Base-by-base conservation (phyloP, 1,140 invertebrate species). In the Hermatobates lingyangjiaoensis region DNA sequence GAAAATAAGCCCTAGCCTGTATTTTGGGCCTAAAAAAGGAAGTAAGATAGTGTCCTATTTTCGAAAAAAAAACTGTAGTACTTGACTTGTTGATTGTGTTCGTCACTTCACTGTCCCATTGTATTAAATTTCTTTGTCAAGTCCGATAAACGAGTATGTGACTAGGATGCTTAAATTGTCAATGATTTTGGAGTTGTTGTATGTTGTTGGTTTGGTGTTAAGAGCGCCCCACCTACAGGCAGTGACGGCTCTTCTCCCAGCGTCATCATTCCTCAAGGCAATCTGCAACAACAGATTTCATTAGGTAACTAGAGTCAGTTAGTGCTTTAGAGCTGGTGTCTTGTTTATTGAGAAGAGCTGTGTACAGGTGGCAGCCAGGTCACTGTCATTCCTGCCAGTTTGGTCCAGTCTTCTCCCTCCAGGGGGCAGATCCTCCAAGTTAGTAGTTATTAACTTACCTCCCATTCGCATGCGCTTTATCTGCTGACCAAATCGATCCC, bases 321-420 rank as follows among this genome's bases (percentile, higher is more conserved):
- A 21, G 7, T 7, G 25, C 14, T 5, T 25, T 5, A 3, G 4
- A 15, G 23, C 48, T 3, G 10, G 4, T 21, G 24, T 20, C 4
- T 42, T 39, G 20, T 26, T 47, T 27, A 3, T 46, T 46, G 20
- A 5, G n/a, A 3, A 52, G 18, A 10, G n/a, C n/a, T n/a, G n/a
- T n/a, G 45, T 53, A n/a, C 21, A 54, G 60, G 60, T 52, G 60
- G 60, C 57, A 76, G 0, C 79, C 80, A 83, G 59, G 68, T 83
- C 48, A 81, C 80, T 1, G 70, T 83, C 15, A 83, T 83, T 56
- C 60, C 61, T 34, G 56, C 59, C 20, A 45, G 54, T 2, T 51
- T 64, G n/a, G 45, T 60, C 4, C 59, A 60, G 44, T 54, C 52
- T 24, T 42, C 39, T 12, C 14, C 14, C 7, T 42, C 39, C 18